Evolutionary conservation across 2,888 invertebrate species (phyloP).

Genomic region (Xestia rhomboidea): DNA sequence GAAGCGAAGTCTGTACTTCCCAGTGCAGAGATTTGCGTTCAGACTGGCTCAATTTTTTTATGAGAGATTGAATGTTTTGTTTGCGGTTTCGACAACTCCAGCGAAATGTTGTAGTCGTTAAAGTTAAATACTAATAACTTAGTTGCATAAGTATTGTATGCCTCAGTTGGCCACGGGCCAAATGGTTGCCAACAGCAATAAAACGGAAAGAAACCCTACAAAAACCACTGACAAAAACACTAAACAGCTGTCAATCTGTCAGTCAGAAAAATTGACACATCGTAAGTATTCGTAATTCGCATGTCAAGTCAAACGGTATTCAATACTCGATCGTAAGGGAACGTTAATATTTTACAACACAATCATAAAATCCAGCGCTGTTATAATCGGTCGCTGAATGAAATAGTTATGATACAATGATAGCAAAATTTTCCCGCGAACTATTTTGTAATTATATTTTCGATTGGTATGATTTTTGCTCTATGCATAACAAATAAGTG

Average conservation of each 20-base stretch:
- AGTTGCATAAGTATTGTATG: too few species aligned
- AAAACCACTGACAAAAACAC: conserved; percentile 43
- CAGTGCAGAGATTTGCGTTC: too few species aligned
- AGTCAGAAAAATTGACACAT: conserved; percentile 56
- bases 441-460: conserved; percentile 86
- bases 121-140: too few species aligned
- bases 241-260: conserved; percentile 64
- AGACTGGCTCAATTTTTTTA: too few species aligned
- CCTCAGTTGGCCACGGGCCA: background rate
- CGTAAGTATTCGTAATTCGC: conserved; percentile 40
- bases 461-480: conserved; percentile 69
- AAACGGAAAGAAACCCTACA: conserved; percentile 33
- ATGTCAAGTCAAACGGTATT: conserved; percentile 55
- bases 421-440: conserved; percentile 78
- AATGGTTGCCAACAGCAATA: conserved; percentile 27
- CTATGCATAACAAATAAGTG: conserved; percentile 72
- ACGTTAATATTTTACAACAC: conserved; percentile 52
- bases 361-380: conserved; percentile 57
- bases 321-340: conserved; percentile 58
- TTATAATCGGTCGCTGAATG: conserved; percentile 62
- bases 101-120: too few species aligned
- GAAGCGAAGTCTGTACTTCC: too few species aligned
- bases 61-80: too few species aligned
- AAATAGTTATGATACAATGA: conserved; percentile 77
- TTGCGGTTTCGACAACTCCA: too few species aligned